Percentiles rank a stretch among this genome's conserved stretches.
Evolutionary conservation across 2,113 vertebrate genomes (phyloP).

Genomic region (Lontra canadensis): DNA sequence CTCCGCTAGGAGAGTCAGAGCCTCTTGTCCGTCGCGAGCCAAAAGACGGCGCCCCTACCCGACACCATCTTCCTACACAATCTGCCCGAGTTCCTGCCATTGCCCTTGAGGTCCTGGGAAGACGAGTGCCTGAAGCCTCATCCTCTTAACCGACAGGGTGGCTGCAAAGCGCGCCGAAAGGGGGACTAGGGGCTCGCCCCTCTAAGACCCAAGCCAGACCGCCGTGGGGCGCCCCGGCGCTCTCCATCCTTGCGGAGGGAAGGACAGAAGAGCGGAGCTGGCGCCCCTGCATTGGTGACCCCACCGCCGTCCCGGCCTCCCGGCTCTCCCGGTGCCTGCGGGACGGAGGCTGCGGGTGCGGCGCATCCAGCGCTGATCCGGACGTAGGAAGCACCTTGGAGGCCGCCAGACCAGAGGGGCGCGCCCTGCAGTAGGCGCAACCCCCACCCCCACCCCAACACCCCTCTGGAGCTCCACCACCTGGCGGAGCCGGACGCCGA

Average conservation of each 20-base stretch:
- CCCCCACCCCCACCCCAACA: neutral
- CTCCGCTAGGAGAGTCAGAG: neutral
- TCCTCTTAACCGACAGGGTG: neutral
- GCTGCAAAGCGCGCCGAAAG: no score
- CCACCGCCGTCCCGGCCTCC: neutral
- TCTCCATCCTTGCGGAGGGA: neutral
- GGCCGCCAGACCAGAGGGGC: neutral
- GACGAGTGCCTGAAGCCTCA: neutral
- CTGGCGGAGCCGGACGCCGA: neutral
- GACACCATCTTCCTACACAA: neutral
- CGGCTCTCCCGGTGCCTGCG: neutral
- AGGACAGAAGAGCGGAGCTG: neutral
- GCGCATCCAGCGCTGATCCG: neutral
- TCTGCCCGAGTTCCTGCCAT: neutral
- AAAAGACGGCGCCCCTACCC: neutral
- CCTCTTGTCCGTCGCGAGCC: neutral
- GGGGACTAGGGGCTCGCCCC: neutral
- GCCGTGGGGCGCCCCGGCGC: neutral
- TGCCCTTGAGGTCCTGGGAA: neutral
- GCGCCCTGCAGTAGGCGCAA: neutral
- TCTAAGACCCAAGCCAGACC: neutral
- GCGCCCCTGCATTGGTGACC: neutral
- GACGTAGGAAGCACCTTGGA: neutral
- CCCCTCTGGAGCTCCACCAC: neutral
- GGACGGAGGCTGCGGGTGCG: neutral